Conservation (phyloP, 2,797 vertebrate species). For the Spondyliosoma cantharus region DNA sequence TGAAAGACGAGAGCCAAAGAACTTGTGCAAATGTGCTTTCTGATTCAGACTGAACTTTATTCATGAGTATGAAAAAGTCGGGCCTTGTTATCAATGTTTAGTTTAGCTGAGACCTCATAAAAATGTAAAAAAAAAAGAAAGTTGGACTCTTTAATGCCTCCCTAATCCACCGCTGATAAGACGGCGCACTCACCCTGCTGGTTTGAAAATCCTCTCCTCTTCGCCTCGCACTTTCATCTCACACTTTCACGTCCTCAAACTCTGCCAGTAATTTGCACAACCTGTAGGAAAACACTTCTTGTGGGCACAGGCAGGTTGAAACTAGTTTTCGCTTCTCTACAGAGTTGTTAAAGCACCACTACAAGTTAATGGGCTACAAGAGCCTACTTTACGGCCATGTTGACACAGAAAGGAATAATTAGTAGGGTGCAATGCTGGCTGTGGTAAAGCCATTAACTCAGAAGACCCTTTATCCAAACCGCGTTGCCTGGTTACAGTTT, state of each 20-base stretch:
- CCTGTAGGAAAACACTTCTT: constrained; percentile 63
- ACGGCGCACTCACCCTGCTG: constrained; percentile 46
- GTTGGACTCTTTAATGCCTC: constrained; percentile 69
- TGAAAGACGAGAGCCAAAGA: constrained; percentile 33
- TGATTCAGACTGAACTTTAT: constrained; percentile 63
- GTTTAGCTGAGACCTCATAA: constrained; percentile 73
- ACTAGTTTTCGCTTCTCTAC: constrained; percentile 54
- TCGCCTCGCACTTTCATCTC: constrained; percentile 58
- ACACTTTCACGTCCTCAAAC: constrained; percentile 44
- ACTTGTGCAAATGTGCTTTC: constrained; percentile 44
- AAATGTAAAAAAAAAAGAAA: constrained; percentile 60
- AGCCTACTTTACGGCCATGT: constrained; percentile 65
- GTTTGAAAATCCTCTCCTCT: constrained; percentile 61
- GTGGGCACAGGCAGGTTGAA: constrained; percentile 52
- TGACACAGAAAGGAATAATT: constrained; percentile 75
- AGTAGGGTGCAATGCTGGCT: constrained; percentile 42
- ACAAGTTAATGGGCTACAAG: constrained; percentile 71
- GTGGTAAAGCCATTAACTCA: constrained; percentile 54
- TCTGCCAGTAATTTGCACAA: constrained; percentile 61
- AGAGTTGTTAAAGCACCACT: constrained; percentile 74
- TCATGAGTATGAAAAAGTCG: constrained; percentile 51
- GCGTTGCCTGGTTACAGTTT: constrained; percentile 75
- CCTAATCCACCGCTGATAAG: constrained; percentile 74
- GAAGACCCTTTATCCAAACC: constrained; percentile 50
- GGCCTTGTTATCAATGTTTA: constrained; percentile 67